Evolutionary conservation across 2,888 invertebrate genomes (phyloP).

Genomic region (Dolomedes plantarius): DNA sequence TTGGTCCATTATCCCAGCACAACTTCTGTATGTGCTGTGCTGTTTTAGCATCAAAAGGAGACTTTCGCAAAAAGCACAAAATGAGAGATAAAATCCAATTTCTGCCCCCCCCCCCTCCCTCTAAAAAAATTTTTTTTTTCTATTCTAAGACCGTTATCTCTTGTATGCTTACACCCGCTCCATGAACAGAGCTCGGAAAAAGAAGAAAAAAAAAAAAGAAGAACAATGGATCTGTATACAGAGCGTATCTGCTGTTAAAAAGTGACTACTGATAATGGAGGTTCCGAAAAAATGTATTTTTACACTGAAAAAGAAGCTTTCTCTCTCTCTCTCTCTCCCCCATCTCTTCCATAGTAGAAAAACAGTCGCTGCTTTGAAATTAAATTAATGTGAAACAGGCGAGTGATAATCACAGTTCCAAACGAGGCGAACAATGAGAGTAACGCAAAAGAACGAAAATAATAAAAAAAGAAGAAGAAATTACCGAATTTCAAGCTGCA

Average conservation of each 20-base stretch:
- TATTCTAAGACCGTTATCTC: constrained; percentile 18
- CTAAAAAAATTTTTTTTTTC: background rate
- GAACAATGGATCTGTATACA: constrained; percentile 47
- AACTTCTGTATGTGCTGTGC: constrained; percentile 12
- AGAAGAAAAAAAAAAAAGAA: constrained; percentile 1
- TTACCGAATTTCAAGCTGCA: constrained; percentile 17
- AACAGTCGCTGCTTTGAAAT: constrained; percentile 57
- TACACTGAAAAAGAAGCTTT: constrained; percentile 24
- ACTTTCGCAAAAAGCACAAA: constrained; percentile 23
- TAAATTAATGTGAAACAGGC: constrained; percentile 69
- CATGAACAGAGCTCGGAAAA: background rate
- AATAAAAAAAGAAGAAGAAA: constrained; percentile 20
- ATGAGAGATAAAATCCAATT: constrained; percentile 50
- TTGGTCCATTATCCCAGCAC: constrained; percentile 32
- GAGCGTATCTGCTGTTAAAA: constrained; percentile 42
- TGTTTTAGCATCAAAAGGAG: constrained; percentile 42
- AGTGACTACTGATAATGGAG: constrained; percentile 43
- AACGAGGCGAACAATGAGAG: constrained; percentile 34
- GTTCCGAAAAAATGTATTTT: constrained; percentile 9
- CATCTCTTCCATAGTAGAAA: constrained; percentile 6
- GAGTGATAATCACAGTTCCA: constrained; percentile 56
- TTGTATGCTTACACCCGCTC: constrained; percentile 7
- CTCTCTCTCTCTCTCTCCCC: constrained; percentile 26
- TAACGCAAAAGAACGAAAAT: background rate
- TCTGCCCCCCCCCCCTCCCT: background rate